phyloP scores from a whole-genome alignment of 2,888 invertebrate genomes.

The Melinaea menophilus region DNA sequence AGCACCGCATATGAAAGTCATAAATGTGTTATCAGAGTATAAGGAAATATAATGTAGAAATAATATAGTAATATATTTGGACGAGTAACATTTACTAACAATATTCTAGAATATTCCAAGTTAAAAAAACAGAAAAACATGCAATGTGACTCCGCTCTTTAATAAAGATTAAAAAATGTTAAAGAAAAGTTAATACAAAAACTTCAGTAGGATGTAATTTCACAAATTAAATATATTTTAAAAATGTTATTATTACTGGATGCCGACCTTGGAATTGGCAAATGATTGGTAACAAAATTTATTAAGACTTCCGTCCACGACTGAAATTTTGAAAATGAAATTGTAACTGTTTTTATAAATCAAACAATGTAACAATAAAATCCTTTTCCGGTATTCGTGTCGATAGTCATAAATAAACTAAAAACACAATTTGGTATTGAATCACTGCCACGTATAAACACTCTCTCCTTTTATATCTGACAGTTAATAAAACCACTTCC shows the following conservation, averaged over 20 bases:
- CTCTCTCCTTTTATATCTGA: slow-evolving; percentile 45
- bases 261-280: no score
- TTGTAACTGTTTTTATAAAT: background rate
- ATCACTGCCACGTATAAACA: slow-evolving; percentile 61
- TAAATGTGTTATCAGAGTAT: slow-evolving; percentile 14
- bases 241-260: no score
- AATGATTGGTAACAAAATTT: no score
- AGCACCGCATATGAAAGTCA: slow-evolving; percentile 7
- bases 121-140: no score
- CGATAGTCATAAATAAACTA: slow-evolving; percentile 25
- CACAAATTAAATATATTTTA: no score
- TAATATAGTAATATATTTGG: background rate
- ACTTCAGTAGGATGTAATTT: no score
- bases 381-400: background rate
- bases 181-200: no score
- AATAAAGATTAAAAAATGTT: no score
- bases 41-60: slow-evolving; percentile 1
- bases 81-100: background rate
- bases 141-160: no score
- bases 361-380: background rate
- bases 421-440: slow-evolving; percentile 50
- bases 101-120: background rate
- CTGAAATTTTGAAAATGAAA: background rate
- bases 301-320: no score
- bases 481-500: slow-evolving; percentile 40